These are phyloP conservation scores for Euura saliciscinereae DNA, from an alignment of 1,140 invertebrate species.

Conservation along the genomic window DNA sequence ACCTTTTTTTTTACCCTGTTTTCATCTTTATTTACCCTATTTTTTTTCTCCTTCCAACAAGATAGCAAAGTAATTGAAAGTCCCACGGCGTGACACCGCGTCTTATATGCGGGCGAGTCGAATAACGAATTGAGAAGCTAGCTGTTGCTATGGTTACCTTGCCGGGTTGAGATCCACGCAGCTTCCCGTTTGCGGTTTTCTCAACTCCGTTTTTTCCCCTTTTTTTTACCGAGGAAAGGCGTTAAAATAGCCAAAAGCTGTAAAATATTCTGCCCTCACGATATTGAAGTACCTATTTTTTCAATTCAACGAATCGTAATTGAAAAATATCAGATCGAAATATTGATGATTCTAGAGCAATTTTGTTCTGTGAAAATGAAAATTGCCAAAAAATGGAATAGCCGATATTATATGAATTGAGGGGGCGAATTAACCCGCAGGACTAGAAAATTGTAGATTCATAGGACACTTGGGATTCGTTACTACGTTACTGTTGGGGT, in stretches of 20 bases:
- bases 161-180: background rate
- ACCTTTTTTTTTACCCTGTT: too few relatives aligned
- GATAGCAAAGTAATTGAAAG: background rate
- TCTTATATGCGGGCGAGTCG: background rate
- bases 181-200: background rate
- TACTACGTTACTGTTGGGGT: background rate
- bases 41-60: background rate
- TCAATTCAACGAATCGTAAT: too few relatives aligned
- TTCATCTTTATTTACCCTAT: too few relatives aligned
- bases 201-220: background rate
- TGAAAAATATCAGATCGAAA: too few relatives aligned
- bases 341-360: too few relatives aligned
- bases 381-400: too few relatives aligned
- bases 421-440: background rate
- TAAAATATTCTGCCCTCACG: too few relatives aligned
- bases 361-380: too few relatives aligned
- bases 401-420: too few relatives aligned
- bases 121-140: background rate
- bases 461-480: slow-evolving; percentile 1
- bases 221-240: background rate
- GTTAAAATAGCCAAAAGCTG: background rate
- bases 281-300: too few relatives aligned
- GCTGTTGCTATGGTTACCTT: background rate
- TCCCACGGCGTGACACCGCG: background rate
- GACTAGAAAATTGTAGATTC: background rate